phyloP scores from a whole-genome alignment of 2,113 vertebrate species.

The Jaculus jaculus region DNA sequence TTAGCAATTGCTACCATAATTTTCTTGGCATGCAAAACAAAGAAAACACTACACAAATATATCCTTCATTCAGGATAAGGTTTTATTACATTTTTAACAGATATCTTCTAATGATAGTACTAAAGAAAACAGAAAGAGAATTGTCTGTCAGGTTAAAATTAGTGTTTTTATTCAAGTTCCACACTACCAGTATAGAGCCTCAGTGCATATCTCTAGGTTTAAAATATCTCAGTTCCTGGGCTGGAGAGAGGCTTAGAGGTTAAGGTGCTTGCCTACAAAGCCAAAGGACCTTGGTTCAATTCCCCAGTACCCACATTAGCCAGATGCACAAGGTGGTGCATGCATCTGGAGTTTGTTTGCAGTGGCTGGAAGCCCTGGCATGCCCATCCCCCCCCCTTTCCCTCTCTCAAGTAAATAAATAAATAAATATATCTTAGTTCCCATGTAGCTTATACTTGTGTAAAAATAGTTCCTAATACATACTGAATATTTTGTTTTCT shows the following conservation, averaged over 20 bases:
- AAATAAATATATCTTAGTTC: neutral
- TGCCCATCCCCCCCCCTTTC: no score
- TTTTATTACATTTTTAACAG: constrained; percentile 16
- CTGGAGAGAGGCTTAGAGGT: no score
- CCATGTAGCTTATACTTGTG: neutral
- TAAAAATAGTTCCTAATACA: constrained; percentile 20
- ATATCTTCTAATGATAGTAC: constrained; percentile 1
- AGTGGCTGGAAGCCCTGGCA: no score
- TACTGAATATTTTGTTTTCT: neutral
- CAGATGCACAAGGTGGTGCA: no score
- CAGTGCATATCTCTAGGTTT: neutral
- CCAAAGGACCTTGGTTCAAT: no score
- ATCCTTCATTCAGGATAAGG: neutral
- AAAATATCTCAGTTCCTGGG: neutral
- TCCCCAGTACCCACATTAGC: no score
- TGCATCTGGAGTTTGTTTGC: no score
- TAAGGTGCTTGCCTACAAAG: no score
- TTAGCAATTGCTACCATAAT: constrained; percentile 31
- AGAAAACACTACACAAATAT: neutral
- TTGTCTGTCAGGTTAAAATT: neutral
- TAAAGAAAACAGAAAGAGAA: neutral
- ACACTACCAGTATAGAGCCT: neutral
- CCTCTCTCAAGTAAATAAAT: no score
- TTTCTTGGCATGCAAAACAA: constrained; percentile 46
- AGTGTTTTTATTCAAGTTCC: neutral